Evolutionary conservation across 2,888 invertebrate species (phyloP), one percentile per base, ranked within the genome.

Genomic region (Caradrina kadenii): DNA sequence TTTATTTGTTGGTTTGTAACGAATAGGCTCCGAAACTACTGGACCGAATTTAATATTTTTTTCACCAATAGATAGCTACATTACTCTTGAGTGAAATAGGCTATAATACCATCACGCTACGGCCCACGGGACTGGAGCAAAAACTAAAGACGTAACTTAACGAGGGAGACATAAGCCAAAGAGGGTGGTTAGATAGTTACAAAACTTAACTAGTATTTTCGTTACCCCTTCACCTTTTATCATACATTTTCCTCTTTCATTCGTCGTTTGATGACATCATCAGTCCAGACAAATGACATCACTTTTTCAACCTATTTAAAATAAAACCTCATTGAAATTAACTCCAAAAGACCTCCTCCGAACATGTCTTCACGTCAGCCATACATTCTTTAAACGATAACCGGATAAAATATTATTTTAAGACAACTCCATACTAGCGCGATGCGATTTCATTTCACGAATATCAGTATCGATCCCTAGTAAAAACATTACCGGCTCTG

Each of bases 311-410:
- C 58, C 35, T 22, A 52, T 22, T 17, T 31, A 65, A 71, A 66
- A 63, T 58, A 63, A 49, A 69, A 63, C 58, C 70, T 79, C 65
- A 81, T 76, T 83, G 65, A 71, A 79, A 76, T 61, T 48, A 78
- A 75, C 68, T 80, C 19, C 15, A 53, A 45, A 61, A 67, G 55
- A 54, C 54, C 68, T 59, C 53, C 56, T 54, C 61, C 65, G 72
- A 55, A 68, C 76, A 69, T 73, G 72, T 83, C 79, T 73, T 74
- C 83, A 78, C 77, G 74, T 84, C 84, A 81, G 60, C 67, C 73
- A 70, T 73, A 71, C 81, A 81, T 79, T 83, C 83, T 74, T 82
- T 79, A 82, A 83, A 81, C 77, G 69, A 82, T 80, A 84, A 84
- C 81, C 82, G 78, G 83, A 83, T 49, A 55, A 67, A 60, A 68